These are phyloP conservation scores for Bolinopsis microptera DNA, from an alignment of 37 sponge, comb jelly and placozoan genomes.

Conservation along the genomic window DNA sequence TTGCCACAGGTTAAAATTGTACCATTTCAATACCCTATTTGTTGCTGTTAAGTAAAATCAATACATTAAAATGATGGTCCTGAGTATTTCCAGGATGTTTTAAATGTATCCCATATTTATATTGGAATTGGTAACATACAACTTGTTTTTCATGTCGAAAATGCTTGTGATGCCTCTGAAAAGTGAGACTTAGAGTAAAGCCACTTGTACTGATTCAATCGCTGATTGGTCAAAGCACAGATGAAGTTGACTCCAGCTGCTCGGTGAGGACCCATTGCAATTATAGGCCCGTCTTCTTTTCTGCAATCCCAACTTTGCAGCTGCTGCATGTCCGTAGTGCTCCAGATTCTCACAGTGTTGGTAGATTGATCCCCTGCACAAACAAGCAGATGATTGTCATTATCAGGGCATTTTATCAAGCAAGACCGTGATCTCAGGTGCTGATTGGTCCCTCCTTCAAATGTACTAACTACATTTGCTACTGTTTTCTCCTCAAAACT, in stretches of 20 bases:
- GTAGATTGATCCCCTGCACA: conserved; percentile 32
- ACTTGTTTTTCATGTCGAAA: too few relatives aligned
- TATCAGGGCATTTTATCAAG: conserved; percentile 31
- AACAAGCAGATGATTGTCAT: conserved; percentile 53
- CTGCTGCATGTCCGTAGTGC: background rate
- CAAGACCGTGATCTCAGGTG: conserved; percentile 8
- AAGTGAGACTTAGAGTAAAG: background rate
- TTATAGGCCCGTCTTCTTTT: conserved; percentile 45
- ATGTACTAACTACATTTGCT: background rate
- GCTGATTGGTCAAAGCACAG: conserved; percentile 12
- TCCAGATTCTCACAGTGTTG: conserved; percentile 20
- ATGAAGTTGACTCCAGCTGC: background rate
- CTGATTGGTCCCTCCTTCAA: conserved; percentile 25
- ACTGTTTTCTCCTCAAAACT: background rate
- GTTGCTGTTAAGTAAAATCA: too few relatives aligned
- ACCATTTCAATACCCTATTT: too few relatives aligned
- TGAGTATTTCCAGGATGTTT: too few relatives aligned
- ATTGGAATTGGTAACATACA: too few relatives aligned
- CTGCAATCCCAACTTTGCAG: background rate
- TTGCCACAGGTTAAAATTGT: too few relatives aligned
- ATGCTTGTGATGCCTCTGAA: background rate
- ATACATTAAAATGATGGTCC: too few relatives aligned
- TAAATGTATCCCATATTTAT: too few relatives aligned
- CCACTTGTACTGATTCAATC: conserved; percentile 40
- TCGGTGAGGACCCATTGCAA: conserved; percentile 54